These are phyloP conservation scores for Catocala sponsa DNA, from an alignment of 2,888 invertebrate species.

Conservation along the genomic window DNA sequence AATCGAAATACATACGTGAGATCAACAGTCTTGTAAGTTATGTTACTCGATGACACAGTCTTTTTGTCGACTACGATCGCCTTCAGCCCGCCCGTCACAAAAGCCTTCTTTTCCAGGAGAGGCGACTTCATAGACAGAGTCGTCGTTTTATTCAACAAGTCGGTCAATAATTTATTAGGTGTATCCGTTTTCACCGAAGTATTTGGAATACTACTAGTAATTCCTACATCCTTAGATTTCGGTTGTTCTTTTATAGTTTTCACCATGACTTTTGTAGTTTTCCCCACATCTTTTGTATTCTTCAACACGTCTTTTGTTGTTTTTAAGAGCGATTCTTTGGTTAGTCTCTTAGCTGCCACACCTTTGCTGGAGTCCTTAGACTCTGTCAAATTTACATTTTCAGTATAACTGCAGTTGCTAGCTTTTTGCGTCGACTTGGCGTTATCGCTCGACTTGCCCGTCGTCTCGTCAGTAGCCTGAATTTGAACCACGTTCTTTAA, in stretches of 20 bases:
- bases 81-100: background rate
- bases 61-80: background rate
- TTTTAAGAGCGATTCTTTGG: background rate
- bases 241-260: background rate
- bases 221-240: constrained; percentile 2
- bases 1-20: constrained; percentile 33
- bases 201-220: background rate
- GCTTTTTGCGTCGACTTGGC: background rate
- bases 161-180: background rate
- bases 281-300: background rate
- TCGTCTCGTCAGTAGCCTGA: constrained; percentile 56
- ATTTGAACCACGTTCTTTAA: constrained; percentile 75
- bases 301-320: background rate
- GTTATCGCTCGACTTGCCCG: background rate
- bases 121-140: background rate
- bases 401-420: constrained; percentile 10
- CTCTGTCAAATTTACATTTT: constrained; percentile 29
- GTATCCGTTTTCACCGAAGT: background rate
- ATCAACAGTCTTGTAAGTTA: constrained; percentile 27
- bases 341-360: background rate
- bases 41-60: background rate
- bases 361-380: background rate
- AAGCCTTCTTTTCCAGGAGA: too few species aligned
- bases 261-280: background rate
- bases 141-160: background rate